These are phyloP conservation scores for Ypsolopha scabrella DNA, from an alignment of 2,888 invertebrate genomes.

Conservation along the genomic window DNA sequence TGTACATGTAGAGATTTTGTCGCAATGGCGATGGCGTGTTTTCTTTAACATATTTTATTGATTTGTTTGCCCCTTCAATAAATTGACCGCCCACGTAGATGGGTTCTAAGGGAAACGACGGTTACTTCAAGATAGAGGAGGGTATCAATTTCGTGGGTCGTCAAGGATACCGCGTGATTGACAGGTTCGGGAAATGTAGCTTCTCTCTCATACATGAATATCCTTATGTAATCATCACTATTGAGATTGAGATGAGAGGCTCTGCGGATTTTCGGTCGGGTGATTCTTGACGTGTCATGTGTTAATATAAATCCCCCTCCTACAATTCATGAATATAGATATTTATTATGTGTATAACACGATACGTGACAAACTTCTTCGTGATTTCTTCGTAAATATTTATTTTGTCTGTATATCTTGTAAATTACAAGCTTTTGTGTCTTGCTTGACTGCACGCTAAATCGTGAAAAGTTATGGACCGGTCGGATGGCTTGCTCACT, in stretches of 20 bases:
- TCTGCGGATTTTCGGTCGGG: constrained; percentile 1
- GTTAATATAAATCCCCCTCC: neutral
- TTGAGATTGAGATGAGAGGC: neutral
- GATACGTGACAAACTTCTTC: no score
- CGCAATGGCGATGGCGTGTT: constrained; percentile 22
- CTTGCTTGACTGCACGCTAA: neutral
- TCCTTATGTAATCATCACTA: no score
- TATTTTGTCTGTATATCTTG: no score
- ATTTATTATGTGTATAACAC: no score
- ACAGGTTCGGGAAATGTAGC: constrained; percentile 38
- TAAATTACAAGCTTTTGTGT: no score
- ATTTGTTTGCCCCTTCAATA: constrained; percentile 17
- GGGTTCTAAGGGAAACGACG: constrained; percentile 11
- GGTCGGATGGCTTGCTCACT: constrained; percentile 4
- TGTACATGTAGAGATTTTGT: constrained; percentile 24
- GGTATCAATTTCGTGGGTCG: constrained; percentile 49
- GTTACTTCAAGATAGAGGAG: constrained; percentile 19
- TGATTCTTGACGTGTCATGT: neutral
- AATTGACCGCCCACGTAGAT: constrained; percentile 13
- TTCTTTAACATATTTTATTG: constrained; percentile 20
- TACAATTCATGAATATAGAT: neutral
- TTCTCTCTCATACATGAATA: neutral
- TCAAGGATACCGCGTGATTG: constrained; percentile 47
- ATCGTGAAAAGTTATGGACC: constrained; percentile 6
- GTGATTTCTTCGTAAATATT: no score